Base-by-base conservation (phyloP, 2,113 vertebrate genomes). In the Cettia cetti region DNA sequence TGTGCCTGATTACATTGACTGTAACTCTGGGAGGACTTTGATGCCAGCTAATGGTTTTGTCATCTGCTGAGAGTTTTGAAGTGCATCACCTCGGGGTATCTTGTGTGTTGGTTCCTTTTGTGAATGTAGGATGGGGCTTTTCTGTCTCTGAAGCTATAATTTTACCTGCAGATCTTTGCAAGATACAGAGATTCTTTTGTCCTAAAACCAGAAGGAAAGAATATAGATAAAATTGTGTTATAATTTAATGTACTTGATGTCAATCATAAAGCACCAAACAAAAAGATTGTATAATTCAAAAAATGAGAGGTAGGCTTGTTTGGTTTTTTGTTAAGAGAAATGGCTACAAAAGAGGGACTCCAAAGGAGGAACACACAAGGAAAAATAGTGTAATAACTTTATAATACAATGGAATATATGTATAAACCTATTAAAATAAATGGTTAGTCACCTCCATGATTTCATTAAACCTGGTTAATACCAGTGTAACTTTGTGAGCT, bases 161-260 rank as follows among this genome's bases (percentile, higher is more conserved):
- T 96, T 95, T 92, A 86, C 72, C 63, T 88, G 52, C 19, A 80
- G 50, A 68, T 72, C 14, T 95, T 63, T 93, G 74, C 68, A 89
- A 95, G 90, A 80, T 40, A n/a, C 2, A 49, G 47, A 77, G 47
- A 82, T 72, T 80, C 60, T 86, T 94, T 95, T 95, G 56, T 86
- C 49, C 44, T 64, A 65, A 95, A 94, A 57, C 10, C 14, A 81
- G 65, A 89, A 86, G 27, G 19, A 28, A 61, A 57, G 30, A 63
- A 71, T 90, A 28, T 15, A 87, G 92, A 92, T 66, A 92, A 94
- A 94, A 78, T 35, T 1, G 2, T 42, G 47, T 42, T 92, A 13
- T 76, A 66, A 72, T 37, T 93, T 79, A 70, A 87, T 40, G 35
- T 87, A 27, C 24, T 93, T 80, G 47, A 47, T 77, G 83, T 82